phyloP scores from a whole-genome alignment of 2,797 vertebrate genomes.

The Microcaecilia unicolor region DNA sequence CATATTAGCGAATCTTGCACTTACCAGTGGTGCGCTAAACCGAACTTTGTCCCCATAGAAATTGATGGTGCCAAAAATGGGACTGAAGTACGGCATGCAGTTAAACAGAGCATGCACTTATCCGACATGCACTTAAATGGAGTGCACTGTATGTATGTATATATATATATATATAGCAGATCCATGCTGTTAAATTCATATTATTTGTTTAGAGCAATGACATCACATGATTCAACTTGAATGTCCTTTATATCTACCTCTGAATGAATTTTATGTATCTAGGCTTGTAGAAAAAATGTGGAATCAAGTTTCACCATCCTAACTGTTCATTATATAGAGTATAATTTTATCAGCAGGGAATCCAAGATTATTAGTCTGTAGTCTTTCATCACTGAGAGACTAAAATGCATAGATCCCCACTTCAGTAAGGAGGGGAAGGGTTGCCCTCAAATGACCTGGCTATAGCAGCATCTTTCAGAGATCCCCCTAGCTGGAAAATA shows the following conservation, averaged over 20 bases:
- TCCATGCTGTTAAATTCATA: slow-evolving; percentile 24
- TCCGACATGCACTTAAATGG: too few species aligned
- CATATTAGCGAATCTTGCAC: too few species aligned
- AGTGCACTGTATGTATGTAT: too few species aligned
- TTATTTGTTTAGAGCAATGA: slow-evolving; percentile 23
- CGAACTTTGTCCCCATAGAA: too few species aligned
- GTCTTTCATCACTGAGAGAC: slow-evolving; percentile 3
- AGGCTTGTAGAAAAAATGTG: slow-evolving; percentile 14
- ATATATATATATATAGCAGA: slow-evolving; percentile 3
- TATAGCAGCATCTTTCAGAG: neutral
- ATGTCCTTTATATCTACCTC: slow-evolving; percentile 23
- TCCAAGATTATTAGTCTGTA: slow-evolving; percentile 10
- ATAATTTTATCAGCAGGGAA: slow-evolving; percentile 9
- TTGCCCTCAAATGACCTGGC: neutral
- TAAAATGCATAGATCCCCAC: slow-evolving; percentile 11
- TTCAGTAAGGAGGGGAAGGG: too few species aligned
- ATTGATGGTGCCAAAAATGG: too few species aligned
- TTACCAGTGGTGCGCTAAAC: too few species aligned
- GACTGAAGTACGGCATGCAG: too few species aligned
- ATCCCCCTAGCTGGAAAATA: slow-evolving; percentile 8
- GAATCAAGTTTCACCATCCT: slow-evolving; percentile 15
- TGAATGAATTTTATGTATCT: slow-evolving; percentile 9
- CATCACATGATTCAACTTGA: slow-evolving; percentile 35
- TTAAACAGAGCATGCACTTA: too few species aligned
- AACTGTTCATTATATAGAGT: slow-evolving; percentile 11